Conservation (phyloP, 2,797 vertebrate genomes). For the Harpagifer antarcticus region DNA sequence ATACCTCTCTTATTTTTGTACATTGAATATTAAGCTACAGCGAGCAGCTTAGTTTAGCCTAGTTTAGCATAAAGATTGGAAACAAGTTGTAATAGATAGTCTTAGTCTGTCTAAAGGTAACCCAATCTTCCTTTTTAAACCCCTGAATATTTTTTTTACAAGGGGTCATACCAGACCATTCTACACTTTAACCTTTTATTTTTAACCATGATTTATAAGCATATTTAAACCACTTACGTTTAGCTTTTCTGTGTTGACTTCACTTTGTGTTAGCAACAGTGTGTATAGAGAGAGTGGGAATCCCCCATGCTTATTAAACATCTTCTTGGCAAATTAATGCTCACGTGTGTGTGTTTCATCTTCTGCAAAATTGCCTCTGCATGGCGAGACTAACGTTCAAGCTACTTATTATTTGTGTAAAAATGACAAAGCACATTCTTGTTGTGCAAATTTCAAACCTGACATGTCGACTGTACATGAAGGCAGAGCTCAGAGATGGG, state of each 20-base stretch:
- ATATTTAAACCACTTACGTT: neutral
- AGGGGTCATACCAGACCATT: neutral
- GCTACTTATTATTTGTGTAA: constrained; percentile 34
- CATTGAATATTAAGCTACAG: neutral
- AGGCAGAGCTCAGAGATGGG: constrained; percentile 36
- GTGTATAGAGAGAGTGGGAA: neutral
- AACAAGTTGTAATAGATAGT: neutral
- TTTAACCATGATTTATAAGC: neutral
- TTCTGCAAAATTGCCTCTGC: constrained; percentile 7
- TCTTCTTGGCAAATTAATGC: neutral
- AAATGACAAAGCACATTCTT: constrained; percentile 35
- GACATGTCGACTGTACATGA: constrained; percentile 38
- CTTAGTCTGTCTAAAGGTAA: neutral
- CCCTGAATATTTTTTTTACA: neutral
- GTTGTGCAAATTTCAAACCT: constrained; percentile 44
- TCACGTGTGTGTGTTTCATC: constrained; percentile 2
- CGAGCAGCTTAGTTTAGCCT: neutral
- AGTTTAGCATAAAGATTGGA: neutral
- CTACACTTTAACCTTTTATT: no score
- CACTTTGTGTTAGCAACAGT: no score
- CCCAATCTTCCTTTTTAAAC: neutral
- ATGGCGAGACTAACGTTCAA: constrained; percentile 45
- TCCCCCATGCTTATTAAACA: neutral
- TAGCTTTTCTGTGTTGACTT: no score
- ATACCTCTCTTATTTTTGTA: neutral